Evolutionary conservation across 2,888 invertebrate genomes (phyloP), one percentile per base, ranked within the genome.

Genomic region (Apomyelois bistriatella): DNA sequence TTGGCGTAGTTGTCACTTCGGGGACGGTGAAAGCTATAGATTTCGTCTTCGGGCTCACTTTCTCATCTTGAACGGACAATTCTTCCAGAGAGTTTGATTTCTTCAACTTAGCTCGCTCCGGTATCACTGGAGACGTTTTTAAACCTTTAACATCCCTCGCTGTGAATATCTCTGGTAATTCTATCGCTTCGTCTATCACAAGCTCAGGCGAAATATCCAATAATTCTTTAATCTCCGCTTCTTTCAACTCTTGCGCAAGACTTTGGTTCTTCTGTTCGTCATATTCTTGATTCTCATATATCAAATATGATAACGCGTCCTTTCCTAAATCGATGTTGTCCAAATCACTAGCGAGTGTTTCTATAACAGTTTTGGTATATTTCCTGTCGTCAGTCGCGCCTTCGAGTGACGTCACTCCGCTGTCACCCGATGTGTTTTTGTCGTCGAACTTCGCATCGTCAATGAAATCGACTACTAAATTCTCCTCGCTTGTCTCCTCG

Each of bases 1-100:
- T 63, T 0, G 91, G 90, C 0, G 76, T 80, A 0, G 88, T 84
- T 3, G 74, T 53, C 22, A 55, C 76, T 54, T 87, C 89, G 0
- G 88, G 89, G 0, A 89, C 74, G 74, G 84, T 82, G 57, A 90
- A 90, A 1, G 71, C 87, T 51, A 89, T 87, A 0, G 78, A 82
- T 51, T 83, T 88, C 0, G 77, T 59, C 64, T 84, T 86, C 0
- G 82, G 77, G 40, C 75, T 66, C 1, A 67, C 76, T 30, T 78
- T 79, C 9, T 79, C 79, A 9, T 80, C 77, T 0, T 38, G 28
- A 6, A 32, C 41, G 1, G 80, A 74, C 36, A 90, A 52, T 48
- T 89, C 82, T 65, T 90, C 89, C 28, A 89, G 53, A 0, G 89
- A 89, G 41, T 87, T 89, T 0, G 85, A 70, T 58, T 86, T 88